Evolutionary conservation across 2,888 invertebrate species (phyloP).

Genomic region (Dryomyza anilis): DNA sequence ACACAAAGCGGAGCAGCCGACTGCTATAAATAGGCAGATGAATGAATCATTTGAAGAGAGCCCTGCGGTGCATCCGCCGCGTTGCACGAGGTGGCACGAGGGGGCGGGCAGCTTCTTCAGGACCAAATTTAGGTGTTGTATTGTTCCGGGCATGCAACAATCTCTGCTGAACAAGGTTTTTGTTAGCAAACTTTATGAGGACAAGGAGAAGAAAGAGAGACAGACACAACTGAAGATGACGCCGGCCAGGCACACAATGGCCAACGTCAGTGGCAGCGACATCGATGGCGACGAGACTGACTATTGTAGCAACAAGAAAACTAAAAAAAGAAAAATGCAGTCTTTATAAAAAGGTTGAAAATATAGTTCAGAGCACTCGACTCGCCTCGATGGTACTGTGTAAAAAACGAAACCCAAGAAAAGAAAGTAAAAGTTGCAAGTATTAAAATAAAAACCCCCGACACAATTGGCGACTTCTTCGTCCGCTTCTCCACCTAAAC

Average conservation of each 20-base stretch:
- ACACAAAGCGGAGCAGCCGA: not conserved
- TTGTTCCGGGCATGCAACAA: constrained; percentile 10
- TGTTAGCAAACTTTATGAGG: too few species aligned
- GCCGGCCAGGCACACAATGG: not conserved
- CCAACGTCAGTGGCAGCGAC: not conserved
- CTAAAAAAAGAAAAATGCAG: not conserved
- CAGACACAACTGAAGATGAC: not conserved
- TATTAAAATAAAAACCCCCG: too few species aligned
- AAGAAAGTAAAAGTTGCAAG: constrained; percentile 33
- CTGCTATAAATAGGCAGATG: too few species aligned
- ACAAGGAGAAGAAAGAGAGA: too few species aligned
- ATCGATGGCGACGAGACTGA: too few species aligned
- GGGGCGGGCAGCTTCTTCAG: too few species aligned
- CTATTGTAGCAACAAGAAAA: not conserved
- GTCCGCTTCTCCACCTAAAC: not conserved
- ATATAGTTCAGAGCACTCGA: constrained; percentile 15
- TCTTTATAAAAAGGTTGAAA: constrained; percentile 9
- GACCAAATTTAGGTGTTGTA: too few species aligned
- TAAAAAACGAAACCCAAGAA: not conserved
- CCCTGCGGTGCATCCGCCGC: too few species aligned
- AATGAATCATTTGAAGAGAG: too few species aligned
- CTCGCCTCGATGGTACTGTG: not conserved
- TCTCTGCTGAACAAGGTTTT: too few species aligned
- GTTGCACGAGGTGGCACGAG: too few species aligned
- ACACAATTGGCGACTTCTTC: not conserved